These are phyloP conservation scores for Brachymystax lenok DNA, from an alignment of 2,797 vertebrate genomes.

Conservation along the genomic window DNA sequence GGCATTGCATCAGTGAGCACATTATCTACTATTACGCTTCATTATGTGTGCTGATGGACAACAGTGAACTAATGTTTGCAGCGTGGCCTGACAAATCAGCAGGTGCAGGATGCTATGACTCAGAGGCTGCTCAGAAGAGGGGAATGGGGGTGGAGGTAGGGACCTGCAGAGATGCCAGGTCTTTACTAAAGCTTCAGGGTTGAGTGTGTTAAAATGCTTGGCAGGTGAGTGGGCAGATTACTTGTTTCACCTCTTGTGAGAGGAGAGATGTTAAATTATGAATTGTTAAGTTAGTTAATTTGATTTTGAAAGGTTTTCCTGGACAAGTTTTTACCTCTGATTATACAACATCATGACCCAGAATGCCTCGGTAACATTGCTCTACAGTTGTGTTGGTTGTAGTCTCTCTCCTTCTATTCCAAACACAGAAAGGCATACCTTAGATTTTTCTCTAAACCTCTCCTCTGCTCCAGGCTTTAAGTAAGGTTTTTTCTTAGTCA, in stretches of 20 bases:
- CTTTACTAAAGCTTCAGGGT: background rate
- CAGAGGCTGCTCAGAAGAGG: background rate
- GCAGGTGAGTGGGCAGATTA: background rate
- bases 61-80: conserved; percentile 52
- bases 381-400: background rate
- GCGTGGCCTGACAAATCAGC: conserved; percentile 30
- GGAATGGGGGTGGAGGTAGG: background rate
- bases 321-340: background rate
- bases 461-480: background rate
- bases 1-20: conserved; percentile 62
- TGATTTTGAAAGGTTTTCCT: background rate
- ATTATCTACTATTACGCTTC: conserved; percentile 65
- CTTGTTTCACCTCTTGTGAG: background rate
- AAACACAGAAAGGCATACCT: background rate
- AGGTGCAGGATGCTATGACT: background rate
- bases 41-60: conserved; percentile 68
- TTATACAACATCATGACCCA: background rate
- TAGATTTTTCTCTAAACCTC: background rate
- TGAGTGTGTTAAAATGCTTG: background rate
- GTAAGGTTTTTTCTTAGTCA: too few relatives aligned
- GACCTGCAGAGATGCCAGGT: background rate
- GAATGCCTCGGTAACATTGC: background rate
- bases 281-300: background rate
- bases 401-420: background rate
- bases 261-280: background rate